Percentiles rank a stretch among this genome's conserved stretches.
phyloP scores from a whole-genome alignment of 2,113 vertebrate species.

The Gallinago media region DNA sequence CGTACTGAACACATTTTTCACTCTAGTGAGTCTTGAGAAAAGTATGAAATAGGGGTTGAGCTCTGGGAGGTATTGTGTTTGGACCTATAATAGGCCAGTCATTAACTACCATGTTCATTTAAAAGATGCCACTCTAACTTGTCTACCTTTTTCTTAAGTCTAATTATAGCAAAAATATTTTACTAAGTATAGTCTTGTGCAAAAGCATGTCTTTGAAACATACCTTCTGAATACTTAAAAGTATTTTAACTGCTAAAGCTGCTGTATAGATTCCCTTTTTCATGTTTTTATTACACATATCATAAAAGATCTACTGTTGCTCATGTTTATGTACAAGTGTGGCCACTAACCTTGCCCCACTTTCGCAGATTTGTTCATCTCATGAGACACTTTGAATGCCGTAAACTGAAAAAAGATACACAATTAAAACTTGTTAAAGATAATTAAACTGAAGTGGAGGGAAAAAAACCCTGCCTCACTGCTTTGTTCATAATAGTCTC shows the following conservation, averaged over 20 bases:
- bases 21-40: not conserved
- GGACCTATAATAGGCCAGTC: not conserved
- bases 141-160: not conserved
- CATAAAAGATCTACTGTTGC: constrained; percentile 37
- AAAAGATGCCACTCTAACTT: not conserved
- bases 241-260: constrained; percentile 3
- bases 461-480: constrained; percentile 30
- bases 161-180: not conserved
- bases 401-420: constrained; percentile 65
- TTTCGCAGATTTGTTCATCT: constrained; percentile 58
- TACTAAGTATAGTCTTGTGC: not conserved
- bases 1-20: not conserved
- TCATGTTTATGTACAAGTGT: constrained; percentile 46
- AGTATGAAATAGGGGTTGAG: not conserved
- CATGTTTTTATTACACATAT: constrained; percentile 11
- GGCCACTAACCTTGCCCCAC: constrained; percentile 45
- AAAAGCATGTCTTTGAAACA: not conserved
- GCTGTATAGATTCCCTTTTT: not conserved
- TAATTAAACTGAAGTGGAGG: constrained; percentile 72
- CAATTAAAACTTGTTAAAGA: constrained; percentile 77
- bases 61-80: not conserved
- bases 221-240: not conserved
- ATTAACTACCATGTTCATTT: not conserved
- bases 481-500: constrained; percentile 72
- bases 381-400: constrained; percentile 35